These are phyloP conservation scores for Passer montanus DNA, from an alignment of 2,113 vertebrate genomes.

Conservation along the genomic window DNA sequence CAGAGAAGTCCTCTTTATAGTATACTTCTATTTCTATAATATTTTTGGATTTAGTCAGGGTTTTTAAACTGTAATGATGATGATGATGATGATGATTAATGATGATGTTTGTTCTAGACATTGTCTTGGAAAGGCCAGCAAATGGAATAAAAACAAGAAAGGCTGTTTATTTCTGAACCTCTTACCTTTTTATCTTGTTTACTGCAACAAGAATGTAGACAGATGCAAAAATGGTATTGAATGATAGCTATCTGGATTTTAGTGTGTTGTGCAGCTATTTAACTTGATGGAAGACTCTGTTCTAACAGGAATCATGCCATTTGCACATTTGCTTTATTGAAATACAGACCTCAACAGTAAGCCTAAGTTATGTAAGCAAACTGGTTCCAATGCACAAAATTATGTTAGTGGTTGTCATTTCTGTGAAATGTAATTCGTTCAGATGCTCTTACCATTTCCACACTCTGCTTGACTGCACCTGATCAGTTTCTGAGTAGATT, in stretches of 20 bases:
- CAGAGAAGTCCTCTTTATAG: not conserved
- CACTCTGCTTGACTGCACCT: not conserved
- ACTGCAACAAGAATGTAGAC: not conserved
- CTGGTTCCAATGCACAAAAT: not conserved
- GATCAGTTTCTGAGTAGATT: not conserved
- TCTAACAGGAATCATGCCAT: not conserved
- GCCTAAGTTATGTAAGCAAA: not conserved
- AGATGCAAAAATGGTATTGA: not conserved
- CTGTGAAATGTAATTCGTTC: not conserved
- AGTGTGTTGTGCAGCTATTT: not conserved
- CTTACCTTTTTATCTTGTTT: not conserved
- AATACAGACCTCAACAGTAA: not conserved
- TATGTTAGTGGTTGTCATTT: not conserved
- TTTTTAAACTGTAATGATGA: not conserved
- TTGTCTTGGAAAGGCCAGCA: not conserved
- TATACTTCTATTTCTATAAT: not conserved
- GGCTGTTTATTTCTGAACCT: not conserved
- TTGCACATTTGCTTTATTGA: not conserved
- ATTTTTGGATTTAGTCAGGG: not conserved
- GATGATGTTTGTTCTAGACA: not conserved
- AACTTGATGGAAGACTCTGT: not conserved
- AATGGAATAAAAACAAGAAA: not conserved
- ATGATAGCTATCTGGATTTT: not conserved
- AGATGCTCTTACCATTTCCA: not conserved
- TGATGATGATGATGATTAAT: not conserved